A percentile compares a stretch with the other conserved stretches of the same genome.
Evolutionary conservation across 1,140 invertebrate species (phyloP).

Genomic region (Dermatophagoides farinae): DNA sequence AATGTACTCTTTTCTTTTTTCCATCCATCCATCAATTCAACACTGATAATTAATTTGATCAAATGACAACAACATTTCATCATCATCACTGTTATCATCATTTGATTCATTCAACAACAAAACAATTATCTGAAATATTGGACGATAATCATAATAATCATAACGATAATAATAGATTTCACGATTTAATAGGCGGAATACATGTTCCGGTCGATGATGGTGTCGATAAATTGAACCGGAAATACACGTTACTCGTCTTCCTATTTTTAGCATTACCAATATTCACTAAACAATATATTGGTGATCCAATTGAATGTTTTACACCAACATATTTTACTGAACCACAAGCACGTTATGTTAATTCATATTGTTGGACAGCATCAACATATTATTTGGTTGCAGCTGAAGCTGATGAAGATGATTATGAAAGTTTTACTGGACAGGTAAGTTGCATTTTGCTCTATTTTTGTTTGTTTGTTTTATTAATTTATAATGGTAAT

Average conservation of each 20-base stretch:
- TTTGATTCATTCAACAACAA: no score
- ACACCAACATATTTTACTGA: constrained; percentile 28
- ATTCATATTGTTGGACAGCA: constrained; percentile 27
- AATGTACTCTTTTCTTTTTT: not conserved
- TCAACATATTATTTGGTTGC: constrained; percentile 27
- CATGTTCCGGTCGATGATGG: constrained; percentile 34
- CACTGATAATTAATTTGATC: no score
- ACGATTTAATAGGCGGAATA: constrained; percentile 26
- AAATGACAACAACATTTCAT: not conserved
- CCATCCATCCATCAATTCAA: not conserved
- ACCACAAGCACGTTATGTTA: constrained; percentile 27
- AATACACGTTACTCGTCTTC: constrained; percentile 33
- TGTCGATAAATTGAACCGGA: constrained; percentile 34
- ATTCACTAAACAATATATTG: constrained; percentile 35
- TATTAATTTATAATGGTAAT: not conserved
- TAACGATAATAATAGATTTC: constrained; percentile 18
- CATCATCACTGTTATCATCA: not conserved
- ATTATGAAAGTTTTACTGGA: constrained; percentile 15
- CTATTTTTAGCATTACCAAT: constrained; percentile 34
- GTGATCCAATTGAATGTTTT: constrained; percentile 33
- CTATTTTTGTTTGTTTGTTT: not conserved
- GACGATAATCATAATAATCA: no score
- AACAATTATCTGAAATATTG: no score
- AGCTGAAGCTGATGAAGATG: constrained; percentile 18
- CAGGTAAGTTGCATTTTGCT: constrained; percentile 9